These are phyloP conservation scores for Pteruthius melanotis DNA, from an alignment of 2,113 vertebrate genomes.

Conservation along the genomic window DNA sequence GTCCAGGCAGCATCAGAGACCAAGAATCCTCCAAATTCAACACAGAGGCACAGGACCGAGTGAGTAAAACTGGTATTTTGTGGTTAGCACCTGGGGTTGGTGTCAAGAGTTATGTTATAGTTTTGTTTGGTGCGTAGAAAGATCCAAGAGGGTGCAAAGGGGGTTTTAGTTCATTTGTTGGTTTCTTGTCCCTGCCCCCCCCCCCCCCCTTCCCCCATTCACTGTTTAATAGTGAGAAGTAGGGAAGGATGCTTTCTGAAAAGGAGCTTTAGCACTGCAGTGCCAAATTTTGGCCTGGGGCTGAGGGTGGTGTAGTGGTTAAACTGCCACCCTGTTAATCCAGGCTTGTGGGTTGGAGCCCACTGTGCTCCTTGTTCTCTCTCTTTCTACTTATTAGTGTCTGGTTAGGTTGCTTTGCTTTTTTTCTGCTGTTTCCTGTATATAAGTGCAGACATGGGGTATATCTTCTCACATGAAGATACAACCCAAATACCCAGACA, in stretches of 20 bases:
- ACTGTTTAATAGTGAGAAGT: not conserved
- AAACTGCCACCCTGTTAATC: not conserved
- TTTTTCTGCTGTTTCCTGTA: not conserved
- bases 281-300: not conserved
- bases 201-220: accelerated
- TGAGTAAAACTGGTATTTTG: not conserved
- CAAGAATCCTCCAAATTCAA: not conserved
- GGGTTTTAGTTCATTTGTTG: not conserved
- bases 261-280: not conserved
- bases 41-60: not conserved
- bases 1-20: accelerated
- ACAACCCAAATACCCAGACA: not conserved
- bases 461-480: not conserved
- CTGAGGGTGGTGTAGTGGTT: not conserved
- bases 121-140: not conserved
- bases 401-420: not conserved
- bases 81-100: not conserved
- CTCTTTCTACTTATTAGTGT: not conserved
- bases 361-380: not conserved
- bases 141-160: not conserved
- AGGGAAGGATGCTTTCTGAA: accelerated
- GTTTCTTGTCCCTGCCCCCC: not conserved
- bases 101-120: not conserved
- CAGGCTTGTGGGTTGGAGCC: not conserved
- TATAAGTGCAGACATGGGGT: not conserved